Conservation (phyloP, 1,140 invertebrate genomes). For the Camponotus vicinus region DNA sequence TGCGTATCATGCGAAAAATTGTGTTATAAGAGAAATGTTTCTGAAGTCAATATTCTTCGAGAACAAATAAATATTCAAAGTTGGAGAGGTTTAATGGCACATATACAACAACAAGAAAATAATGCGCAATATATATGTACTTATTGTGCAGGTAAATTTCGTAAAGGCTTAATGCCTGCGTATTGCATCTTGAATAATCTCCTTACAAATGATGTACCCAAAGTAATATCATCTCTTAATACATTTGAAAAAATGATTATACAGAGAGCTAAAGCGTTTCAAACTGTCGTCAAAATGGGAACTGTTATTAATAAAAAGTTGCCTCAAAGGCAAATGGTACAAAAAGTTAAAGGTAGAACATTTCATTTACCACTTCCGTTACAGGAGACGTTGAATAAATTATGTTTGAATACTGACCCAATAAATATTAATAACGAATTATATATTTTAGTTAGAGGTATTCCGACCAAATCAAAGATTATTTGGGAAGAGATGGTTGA, state of each 20-base stretch:
- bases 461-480: neutral
- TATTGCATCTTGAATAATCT: slow-evolving; percentile 20
- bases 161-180: neutral
- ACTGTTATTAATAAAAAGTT: too few species aligned
- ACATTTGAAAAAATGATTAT: too few species aligned
- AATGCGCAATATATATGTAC: neutral
- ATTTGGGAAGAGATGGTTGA: neutral
- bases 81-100: neutral
- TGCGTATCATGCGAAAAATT: neutral
- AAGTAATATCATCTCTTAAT: too few species aligned
- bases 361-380: neutral
- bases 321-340: neutral
- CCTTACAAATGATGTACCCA: neutral
- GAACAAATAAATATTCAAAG: neutral
- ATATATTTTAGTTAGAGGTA: neutral
- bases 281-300: too few species aligned
- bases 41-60: neutral
- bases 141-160: neutral
- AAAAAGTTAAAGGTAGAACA: neutral
- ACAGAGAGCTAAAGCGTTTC: too few species aligned
- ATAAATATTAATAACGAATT: neutral
- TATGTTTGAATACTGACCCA: neutral
- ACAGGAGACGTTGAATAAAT: neutral
- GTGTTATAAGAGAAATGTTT: neutral
- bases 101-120: neutral